These are phyloP conservation scores for Holothuria leucospilota DNA, from an alignment of 53 echinoderm and acorn worm genomes.

Conservation along the genomic window DNA sequence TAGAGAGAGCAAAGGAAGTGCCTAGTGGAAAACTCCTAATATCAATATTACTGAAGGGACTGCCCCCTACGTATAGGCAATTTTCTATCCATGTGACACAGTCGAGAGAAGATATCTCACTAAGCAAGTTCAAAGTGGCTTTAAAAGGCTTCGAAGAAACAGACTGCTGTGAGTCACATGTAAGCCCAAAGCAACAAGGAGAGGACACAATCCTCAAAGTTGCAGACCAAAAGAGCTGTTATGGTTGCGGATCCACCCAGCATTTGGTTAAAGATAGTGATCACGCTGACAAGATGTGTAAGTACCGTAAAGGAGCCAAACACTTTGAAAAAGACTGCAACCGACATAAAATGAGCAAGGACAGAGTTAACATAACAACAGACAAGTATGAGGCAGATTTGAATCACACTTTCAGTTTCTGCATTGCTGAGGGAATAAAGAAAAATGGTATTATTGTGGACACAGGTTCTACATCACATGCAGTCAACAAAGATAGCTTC, in stretches of 20 bases:
- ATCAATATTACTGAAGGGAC: not conserved
- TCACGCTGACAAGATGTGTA: not conserved
- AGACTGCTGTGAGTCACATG: not conserved
- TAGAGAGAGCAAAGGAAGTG: not conserved
- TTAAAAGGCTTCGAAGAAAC: slow-evolving; percentile 20
- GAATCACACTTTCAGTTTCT: slow-evolving; percentile 9
- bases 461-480: not conserved
- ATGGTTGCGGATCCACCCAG: slow-evolving; percentile 1
- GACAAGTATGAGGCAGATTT: not conserved
- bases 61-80: not conserved
- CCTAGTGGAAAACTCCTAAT: not conserved
- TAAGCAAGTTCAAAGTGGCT: not conserved
- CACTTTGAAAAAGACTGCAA: slow-evolving; percentile 2
- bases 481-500: not conserved
- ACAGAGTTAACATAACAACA: slow-evolving; percentile 7
- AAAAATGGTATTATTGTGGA: not conserved
- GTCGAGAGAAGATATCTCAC: not conserved
- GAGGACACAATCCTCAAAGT: not conserved
- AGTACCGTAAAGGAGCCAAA: slow-evolving; percentile 34
- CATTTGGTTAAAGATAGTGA: slow-evolving; percentile 14
- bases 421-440: not conserved
- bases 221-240: not conserved
- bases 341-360: not conserved
- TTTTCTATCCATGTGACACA: slow-evolving; percentile 15
- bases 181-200: not conserved